phyloP scores from a whole-genome alignment of 2,797 vertebrate genomes.

The Geotrypetes seraphini region DNA sequence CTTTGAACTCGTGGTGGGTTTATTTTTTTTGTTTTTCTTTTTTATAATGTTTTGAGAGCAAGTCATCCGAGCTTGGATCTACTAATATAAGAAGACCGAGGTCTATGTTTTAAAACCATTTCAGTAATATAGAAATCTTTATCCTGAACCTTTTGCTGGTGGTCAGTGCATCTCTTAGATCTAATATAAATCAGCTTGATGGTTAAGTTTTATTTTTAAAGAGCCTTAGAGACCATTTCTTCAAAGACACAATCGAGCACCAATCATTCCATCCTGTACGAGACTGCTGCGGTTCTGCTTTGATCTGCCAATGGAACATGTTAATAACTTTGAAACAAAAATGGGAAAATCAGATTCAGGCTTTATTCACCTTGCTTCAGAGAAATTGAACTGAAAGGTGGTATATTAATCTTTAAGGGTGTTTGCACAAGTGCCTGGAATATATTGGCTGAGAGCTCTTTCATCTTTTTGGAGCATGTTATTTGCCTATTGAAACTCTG shows the following conservation, averaged over 20 bases:
- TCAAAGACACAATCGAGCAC: constrained; percentile 3
- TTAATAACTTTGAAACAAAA: constrained; percentile 22
- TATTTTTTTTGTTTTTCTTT: no score
- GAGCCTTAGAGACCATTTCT: constrained; percentile 5
- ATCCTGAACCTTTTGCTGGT: no score
- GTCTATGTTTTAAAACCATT: no score
- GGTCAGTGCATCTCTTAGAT: no score
- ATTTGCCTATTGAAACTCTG: constrained; percentile 1
- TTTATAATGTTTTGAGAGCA: no score
- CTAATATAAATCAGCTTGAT: constrained; percentile 10
- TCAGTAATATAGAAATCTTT: no score
- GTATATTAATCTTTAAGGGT: constrained; percentile 14
- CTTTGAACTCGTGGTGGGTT: no score
- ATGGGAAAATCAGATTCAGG: constrained; percentile 11
- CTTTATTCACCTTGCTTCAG: constrained; percentile 9
- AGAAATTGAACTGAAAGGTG: constrained; percentile 12
- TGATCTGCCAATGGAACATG: constrained; percentile 2
- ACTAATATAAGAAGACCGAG: no score
- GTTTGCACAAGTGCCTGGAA: constrained; percentile 11
- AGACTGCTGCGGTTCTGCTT: constrained; percentile 2
- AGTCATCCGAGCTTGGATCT: no score
- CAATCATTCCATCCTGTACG: constrained; percentile 7
- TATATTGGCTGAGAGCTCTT: not conserved
- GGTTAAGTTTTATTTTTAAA: constrained; percentile 15
- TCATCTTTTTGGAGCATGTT: not conserved